Evolutionary conservation across 2,797 vertebrate genomes (phyloP), one percentile per base, ranked within the genome.

Genomic region (Dicrostonyx torquatus): DNA sequence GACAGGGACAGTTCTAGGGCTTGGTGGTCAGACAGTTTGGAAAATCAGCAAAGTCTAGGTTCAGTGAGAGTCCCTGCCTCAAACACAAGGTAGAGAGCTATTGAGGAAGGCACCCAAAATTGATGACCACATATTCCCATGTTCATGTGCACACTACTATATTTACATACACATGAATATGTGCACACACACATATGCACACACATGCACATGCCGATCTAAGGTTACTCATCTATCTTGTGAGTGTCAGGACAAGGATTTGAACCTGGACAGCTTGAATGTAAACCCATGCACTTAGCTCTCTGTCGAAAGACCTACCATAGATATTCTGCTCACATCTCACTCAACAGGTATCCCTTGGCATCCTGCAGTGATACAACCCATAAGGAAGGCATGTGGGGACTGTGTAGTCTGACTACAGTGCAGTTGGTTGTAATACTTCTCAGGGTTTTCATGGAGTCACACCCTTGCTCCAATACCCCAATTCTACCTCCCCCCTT

Each of bases 341-440:
- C n/a, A 6, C 48, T 94, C 73, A 78, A 95, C 53, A 77, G 22
- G 37, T 76, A 55, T 95, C 92, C 73, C 31, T 43, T 13, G 20
- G 20, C 68, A 4, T 60, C 66, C 55, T 90, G n/a, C 37, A 62
- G 34, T 85, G 62, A 93, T 20, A 95, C 50, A 78, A 90, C 86
- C 37, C 68, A 26, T 64, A 37, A 94, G 70, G 87, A 72, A 92
- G 55, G 10, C 10, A 34, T 77, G 0, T 58, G 64, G 64, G 40
- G 80, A 64, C 20, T 50, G 2, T 34, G 31, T 22, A 2, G 89
- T 90, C 37, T 87, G 66, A 60, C 72, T 53, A 89, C 43, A 93
- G 45, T 40, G 26, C 40, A 77, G 29, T 12, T 90, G 55, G 11
- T 53, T 87, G 34, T 48, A 84, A 6, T 5, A 58, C 58, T 66